These are phyloP conservation scores for Taenioides sp. DNA, from an alignment of 2,797 vertebrate species.

Conservation along the genomic window DNA sequence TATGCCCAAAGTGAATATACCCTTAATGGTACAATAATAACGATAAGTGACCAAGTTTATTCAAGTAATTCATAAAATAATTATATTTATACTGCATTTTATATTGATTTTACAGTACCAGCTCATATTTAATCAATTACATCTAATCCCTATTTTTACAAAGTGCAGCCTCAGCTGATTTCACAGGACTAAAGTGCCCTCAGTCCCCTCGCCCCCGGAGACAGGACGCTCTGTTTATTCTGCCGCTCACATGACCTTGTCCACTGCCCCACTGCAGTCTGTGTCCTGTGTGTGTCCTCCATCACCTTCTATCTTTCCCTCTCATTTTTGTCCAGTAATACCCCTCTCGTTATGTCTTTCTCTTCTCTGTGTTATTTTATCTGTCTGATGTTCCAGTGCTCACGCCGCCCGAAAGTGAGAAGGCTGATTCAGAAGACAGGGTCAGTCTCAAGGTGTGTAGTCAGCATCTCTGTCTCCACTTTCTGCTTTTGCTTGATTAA, in stretches of 20 bases:
- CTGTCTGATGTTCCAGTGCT: constrained; percentile 64
- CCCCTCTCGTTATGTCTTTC: not conserved
- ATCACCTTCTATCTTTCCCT: constrained; percentile 7
- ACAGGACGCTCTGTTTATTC: constrained; percentile 53
- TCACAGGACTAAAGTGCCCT: constrained; percentile 19
- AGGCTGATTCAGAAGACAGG: constrained; percentile 78
- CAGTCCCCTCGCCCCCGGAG: constrained; percentile 48
- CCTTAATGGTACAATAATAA: too few relatives aligned
- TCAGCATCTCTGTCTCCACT: constrained; percentile 43
- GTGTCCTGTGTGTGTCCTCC: constrained; percentile 22
- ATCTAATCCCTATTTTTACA: constrained; percentile 4
- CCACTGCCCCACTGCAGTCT: constrained; percentile 41
- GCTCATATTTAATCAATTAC: not conserved
- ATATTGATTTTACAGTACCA: not conserved
- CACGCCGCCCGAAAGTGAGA: constrained; percentile 78
- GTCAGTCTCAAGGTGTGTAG: constrained; percentile 76
- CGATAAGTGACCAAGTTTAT: not conserved
- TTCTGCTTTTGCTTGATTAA: constrained; percentile 27
- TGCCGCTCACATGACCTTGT: constrained; percentile 62
- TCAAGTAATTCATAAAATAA: too few relatives aligned
- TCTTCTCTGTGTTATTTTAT: constrained; percentile 2
- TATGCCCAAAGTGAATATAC: too few relatives aligned
- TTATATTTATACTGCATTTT: not conserved
- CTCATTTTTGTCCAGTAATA: constrained; percentile 10
- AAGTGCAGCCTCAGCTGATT: constrained; percentile 1